These are phyloP conservation scores for Nematopogon swammerdamellus DNA, from an alignment of 2,888 invertebrate genomes.

Conservation along the genomic window DNA sequence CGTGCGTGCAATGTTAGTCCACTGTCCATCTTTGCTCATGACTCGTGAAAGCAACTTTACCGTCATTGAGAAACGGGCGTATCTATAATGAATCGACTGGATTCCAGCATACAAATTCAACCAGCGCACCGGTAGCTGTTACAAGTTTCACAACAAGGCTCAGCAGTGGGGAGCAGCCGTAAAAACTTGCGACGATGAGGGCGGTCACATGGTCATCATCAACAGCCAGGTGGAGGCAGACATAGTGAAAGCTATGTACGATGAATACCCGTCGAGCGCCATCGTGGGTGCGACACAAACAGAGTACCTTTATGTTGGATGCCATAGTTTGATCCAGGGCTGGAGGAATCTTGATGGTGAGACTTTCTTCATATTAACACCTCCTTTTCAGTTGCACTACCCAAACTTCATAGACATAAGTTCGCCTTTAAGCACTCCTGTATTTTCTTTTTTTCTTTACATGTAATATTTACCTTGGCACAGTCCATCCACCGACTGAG, in stretches of 20 bases:
- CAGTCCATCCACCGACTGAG: too few relatives aligned
- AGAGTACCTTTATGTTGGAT: slow-evolving; percentile 18
- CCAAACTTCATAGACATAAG: too few relatives aligned
- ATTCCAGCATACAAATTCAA: slow-evolving; percentile 3
- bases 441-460: too few relatives aligned
- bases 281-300: slow-evolving; percentile 11
- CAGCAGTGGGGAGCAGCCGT: slow-evolving; percentile 2
- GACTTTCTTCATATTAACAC: too few relatives aligned
- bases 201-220: slow-evolving; percentile 4
- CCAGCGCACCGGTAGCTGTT: slow-evolving; percentile 5
- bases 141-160: slow-evolving; percentile 5
- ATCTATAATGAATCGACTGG: too few relatives aligned
- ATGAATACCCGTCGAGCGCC: not conserved
- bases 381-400: too few relatives aligned
- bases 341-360: slow-evolving; percentile 18
- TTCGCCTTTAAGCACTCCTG: too few relatives aligned
- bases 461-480: too few relatives aligned
- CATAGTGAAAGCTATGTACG: slow-evolving; percentile 1
- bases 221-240: slow-evolving; percentile 2
- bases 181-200: slow-evolving; percentile 3
- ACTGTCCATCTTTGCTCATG: too few relatives aligned
- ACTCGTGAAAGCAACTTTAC: too few relatives aligned
- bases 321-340: slow-evolving; percentile 17
- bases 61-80: too few relatives aligned
- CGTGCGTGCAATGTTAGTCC: too few relatives aligned